phyloP scores from a whole-genome alignment of 2,113 vertebrate genomes.

The Synodontis membranacea region DNA sequence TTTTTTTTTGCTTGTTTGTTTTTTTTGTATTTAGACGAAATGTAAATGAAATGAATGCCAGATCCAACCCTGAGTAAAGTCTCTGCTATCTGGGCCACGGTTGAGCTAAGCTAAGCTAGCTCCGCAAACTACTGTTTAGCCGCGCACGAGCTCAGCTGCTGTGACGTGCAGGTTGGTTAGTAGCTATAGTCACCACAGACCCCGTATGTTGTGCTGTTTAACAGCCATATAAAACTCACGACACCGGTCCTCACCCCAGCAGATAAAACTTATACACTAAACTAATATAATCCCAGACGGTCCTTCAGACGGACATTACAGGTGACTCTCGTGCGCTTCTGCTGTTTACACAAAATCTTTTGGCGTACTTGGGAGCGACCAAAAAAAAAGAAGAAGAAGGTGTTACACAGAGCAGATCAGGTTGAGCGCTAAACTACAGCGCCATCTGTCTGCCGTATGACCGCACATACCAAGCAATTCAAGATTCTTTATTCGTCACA shows the following conservation, averaged over 20 bases:
- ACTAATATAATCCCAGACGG: background rate
- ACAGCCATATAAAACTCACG: background rate
- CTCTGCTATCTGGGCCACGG: background rate
- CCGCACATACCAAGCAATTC: too few species aligned
- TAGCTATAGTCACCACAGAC: background rate
- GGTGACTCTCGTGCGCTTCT: background rate
- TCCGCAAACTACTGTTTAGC: slow-evolving; percentile 24
- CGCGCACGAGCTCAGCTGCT: background rate
- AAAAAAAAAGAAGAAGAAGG: slow-evolving; percentile 4
- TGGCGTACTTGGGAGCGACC: slow-evolving; percentile 42
- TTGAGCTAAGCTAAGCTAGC: background rate
- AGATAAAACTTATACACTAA: background rate
- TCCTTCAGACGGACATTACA: background rate
- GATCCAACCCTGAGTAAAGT: background rate
- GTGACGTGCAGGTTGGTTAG: slow-evolving; percentile 3
- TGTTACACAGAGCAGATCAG: background rate
- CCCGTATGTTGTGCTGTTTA: slow-evolving; percentile 37
- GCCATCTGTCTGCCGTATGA: slow-evolving; percentile 36
- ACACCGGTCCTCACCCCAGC: background rate
- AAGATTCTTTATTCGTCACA: too few species aligned
- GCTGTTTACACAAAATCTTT: slow-evolving; percentile 53
- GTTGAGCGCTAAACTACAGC: background rate
- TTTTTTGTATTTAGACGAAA: background rate
- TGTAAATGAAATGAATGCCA: background rate
- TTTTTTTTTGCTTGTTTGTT: too few species aligned